phyloP scores from a whole-genome alignment of 2,113 vertebrate genomes.

The Tympanuchus pallidicinctus region DNA sequence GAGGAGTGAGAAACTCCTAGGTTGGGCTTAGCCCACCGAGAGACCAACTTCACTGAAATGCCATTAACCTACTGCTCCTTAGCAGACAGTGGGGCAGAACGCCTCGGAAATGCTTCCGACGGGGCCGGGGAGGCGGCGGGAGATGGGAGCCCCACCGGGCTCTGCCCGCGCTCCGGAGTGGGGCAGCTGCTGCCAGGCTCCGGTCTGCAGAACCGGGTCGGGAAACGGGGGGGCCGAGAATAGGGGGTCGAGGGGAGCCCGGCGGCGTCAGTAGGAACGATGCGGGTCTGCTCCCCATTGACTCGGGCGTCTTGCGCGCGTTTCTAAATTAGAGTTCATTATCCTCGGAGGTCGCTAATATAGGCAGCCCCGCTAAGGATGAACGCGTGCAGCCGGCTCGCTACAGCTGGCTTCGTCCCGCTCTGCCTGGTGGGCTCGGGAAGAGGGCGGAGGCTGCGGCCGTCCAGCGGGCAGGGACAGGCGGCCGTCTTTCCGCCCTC shows the following conservation, averaged over 20 bases:
- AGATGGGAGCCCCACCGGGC: background rate
- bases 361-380: constrained; percentile 17
- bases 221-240: no score
- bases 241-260: background rate
- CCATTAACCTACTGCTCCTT: constrained; percentile 57
- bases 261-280: accelerated
- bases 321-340: constrained; percentile 49
- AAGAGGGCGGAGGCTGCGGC: background rate
- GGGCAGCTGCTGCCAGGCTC: background rate
- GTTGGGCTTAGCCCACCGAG: constrained; percentile 42
- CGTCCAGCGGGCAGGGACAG: background rate
- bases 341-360: constrained; percentile 8
- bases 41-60: constrained; percentile 47
- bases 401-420: background rate
- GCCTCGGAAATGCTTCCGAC: background rate
- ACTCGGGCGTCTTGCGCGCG: background rate
- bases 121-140: background rate
- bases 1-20: constrained; percentile 56
- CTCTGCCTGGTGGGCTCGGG: background rate
- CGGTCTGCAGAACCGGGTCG: accelerated
- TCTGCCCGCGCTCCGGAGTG: background rate
- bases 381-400: background rate
- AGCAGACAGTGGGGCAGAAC: background rate
- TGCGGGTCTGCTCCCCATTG: background rate
- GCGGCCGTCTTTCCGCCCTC: background rate